Conservation (phyloP, 2,113 vertebrate species). For the Eclectus roratus region DNA sequence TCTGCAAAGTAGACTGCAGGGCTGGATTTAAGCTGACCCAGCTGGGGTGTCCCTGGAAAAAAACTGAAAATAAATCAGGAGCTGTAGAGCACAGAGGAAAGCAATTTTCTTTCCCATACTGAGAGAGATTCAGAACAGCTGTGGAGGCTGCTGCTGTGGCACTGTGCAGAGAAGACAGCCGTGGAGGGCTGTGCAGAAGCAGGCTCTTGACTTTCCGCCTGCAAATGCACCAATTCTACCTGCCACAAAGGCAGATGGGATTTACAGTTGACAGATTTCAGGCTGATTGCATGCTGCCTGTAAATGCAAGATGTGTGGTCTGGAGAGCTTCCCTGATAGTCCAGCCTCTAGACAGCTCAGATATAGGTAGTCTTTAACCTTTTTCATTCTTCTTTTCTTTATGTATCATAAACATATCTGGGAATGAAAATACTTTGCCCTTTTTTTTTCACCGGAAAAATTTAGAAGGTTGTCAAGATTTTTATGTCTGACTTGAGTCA, state of each 20-base stretch:
- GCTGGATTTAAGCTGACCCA: conserved; percentile 9
- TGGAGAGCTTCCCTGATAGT: neutral
- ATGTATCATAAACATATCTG: neutral
- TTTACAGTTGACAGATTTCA: neutral
- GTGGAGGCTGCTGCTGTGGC: neutral
- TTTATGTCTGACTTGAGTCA: neutral
- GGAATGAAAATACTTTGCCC: neutral
- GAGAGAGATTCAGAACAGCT: conserved; percentile 4
- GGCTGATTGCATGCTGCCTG: neutral
- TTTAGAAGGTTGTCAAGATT: neutral
- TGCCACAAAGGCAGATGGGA: neutral
- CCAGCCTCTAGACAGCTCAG: neutral
- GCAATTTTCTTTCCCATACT: neutral
- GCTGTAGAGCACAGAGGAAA: neutral
- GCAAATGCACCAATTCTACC: neutral
- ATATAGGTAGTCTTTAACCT: neutral
- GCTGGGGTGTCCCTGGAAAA: neutral
- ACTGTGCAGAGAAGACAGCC: neutral
- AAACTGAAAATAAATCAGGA: neutral
- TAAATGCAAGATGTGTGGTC: neutral
- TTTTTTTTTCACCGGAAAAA: neutral
- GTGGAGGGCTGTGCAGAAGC: neutral
- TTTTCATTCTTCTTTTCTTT: neutral
- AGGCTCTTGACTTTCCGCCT: neutral
- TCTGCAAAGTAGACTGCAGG: neutral